phyloP scores from a whole-genome alignment of 2,113 vertebrate species.

The Gallinago jamesoni region DNA sequence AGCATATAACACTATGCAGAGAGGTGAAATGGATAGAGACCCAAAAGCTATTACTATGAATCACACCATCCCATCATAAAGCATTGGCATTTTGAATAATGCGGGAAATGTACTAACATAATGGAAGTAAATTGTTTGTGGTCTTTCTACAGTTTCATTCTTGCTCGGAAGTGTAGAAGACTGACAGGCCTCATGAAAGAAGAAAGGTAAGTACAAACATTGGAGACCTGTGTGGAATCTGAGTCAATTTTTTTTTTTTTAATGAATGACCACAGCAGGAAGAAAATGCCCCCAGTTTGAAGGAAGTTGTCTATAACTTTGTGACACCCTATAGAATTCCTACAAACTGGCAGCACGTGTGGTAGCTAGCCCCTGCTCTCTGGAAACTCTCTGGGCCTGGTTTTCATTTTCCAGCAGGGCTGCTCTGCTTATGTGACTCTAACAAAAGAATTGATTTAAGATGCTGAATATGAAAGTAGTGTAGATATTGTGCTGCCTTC shows the following conservation, averaged over 20 bases:
- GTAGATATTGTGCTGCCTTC: neutral
- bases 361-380: neutral
- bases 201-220: conserved; percentile 81
- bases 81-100: neutral
- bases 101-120: neutral
- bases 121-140: neutral
- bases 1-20: neutral
- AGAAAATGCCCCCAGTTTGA: neutral
- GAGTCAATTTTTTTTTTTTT: neutral
- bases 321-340: neutral
- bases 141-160: conserved; percentile 85
- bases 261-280: neutral
- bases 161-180: conserved; percentile 89
- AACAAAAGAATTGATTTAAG: neutral
- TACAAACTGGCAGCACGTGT: neutral
- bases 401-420: neutral
- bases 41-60: neutral
- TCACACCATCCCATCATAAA: neutral
- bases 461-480: neutral
- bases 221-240: neutral
- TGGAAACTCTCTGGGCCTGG: neutral
- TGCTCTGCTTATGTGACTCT: neutral
- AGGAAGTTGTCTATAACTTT: neutral
- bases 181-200: conserved; percentile 85
- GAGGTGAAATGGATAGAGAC: neutral